Conservation (phyloP, 2,113 vertebrate species). For the Salvelinus fontinalis region DNA sequence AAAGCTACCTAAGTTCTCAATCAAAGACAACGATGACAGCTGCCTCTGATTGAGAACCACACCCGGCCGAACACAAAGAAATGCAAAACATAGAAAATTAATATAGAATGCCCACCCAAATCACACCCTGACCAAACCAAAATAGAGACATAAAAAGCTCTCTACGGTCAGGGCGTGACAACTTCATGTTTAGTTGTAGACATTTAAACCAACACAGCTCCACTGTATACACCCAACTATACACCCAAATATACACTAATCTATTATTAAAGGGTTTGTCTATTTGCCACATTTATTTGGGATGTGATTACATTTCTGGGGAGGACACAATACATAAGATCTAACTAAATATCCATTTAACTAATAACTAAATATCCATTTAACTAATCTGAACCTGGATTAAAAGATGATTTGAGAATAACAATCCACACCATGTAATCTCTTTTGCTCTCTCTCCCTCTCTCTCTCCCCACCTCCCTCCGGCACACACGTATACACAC, state of each 20-base stretch:
- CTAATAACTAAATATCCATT: constrained; percentile 15
- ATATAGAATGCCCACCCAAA: too few relatives aligned
- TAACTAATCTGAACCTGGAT: constrained; percentile 50
- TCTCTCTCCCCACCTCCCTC: neutral
- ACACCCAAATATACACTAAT: constrained; percentile 42
- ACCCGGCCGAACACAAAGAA: too few relatives aligned
- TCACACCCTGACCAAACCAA: too few relatives aligned
- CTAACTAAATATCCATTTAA: constrained; percentile 21
- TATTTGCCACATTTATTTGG: constrained; percentile 34
- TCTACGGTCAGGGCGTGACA: too few relatives aligned
- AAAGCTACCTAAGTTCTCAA: too few relatives aligned
- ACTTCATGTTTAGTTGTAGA: too few relatives aligned
- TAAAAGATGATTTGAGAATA: constrained; percentile 33
- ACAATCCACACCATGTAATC: neutral
- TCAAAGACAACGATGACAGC: too few relatives aligned
- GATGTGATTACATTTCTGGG: constrained; percentile 13
- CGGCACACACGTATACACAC: neutral
- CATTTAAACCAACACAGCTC: constrained; percentile 28
- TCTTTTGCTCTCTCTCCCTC: neutral
- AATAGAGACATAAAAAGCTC: too few relatives aligned
- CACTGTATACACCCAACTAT: constrained; percentile 35
- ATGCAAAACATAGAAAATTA: too few relatives aligned
- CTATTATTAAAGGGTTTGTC: constrained; percentile 44
- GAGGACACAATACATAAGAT: constrained; percentile 13
- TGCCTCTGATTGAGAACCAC: too few relatives aligned